Base-by-base conservation (phyloP, 53 echinoderm and acorn worm genomes). In the Holothuria scabra region DNA sequence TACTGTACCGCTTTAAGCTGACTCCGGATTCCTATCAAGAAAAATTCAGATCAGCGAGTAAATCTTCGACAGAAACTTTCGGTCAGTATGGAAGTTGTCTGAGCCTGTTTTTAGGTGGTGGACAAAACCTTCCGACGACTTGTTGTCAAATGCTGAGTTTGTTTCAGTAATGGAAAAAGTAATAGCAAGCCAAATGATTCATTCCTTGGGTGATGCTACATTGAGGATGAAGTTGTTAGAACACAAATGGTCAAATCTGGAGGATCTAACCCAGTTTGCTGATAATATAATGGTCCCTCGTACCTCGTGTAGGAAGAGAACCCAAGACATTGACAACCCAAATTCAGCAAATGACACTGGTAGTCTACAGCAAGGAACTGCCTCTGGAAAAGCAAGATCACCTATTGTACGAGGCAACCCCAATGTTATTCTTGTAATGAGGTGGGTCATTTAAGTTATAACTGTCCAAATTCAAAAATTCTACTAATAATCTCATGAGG, bases 1-100 rank as follows among this genome's bases (percentile, higher is more conserved):
- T 25, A 66, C 80, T 8, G 33, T 84, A n/a, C n/a, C n/a, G n/a
- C 4, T 91, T 87, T 46, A 46, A 88, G 11, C 57, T 87, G 37
- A 75, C 75, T 2, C 75, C 75, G 2, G 46, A 75, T 46, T 46
- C 75, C 0, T 76, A 76, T 56, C 14, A 30, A 20, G 76, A 76
- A 23, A 76, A 56, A 58, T 76, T 76, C 16, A 25, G 57, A 24
- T 28, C 12, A 26, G 56, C 76, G 10, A 56, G 28, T 5, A 76
- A 76, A 12, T 12, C 16, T 12, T 76, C 76, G 13, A 26, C 76
- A 56, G 76, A 76, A 28, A 76, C 30, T 26, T 56, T 76, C 30
- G 7, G 13, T 26, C 76, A 76, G 29, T 69, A 69, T 69, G 69
- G 69, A 7, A 69, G 33, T 37, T 41, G 37, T 12, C 37, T 69